Base-by-base conservation (phyloP, 2,888 invertebrate species). In the Morpho deidamia region DNA sequence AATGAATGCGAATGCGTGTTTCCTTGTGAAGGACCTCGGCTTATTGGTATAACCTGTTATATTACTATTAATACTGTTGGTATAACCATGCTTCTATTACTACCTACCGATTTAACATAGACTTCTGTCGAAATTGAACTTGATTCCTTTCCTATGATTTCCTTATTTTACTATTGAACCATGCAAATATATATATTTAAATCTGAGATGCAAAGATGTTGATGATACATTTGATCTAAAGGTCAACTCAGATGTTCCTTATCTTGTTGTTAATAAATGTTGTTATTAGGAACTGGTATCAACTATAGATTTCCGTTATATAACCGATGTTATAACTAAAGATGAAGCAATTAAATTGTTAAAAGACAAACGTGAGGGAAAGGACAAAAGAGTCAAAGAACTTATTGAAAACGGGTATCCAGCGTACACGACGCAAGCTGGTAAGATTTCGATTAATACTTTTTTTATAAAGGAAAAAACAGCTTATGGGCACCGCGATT, bases 381-480 rank as follows among this genome's bases (percentile, higher is more conserved):
- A 93, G 76, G 81, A 90, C 1, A 82, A 92, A 10, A 88, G 96
- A 68, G 92, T 95, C 66, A 78, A 91, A 51, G 83, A 90, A 56
- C 78, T 97, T 54, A 64, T 87, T 49, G 77, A 90, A 45, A 90
- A 91, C 12, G 97, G 97, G 10, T 96, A 96, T 74, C 97, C 96
- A 0, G 95, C 95, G 0, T 91, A 98, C 72, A 97, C 97, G 0
- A 97, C 97, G 0, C 95, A 95, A 92, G 94, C 93, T 61, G 95
- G 94, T 93, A 74, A 75, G 84, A 35, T 33, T 34, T 33, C 4
- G 4, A 23, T 23, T 5, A 5, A 23, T 23, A 23, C 23, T 23
- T 23, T 1, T 23, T 23, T 23, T 1, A 23, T 5, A 23, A 5
- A 5, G 23, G 5, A 23, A 23, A 23, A 23, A 23, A 1, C 23